Evolutionary conservation across 2,113 vertebrate genomes (phyloP).

Genomic region (Sceloporus tristichus): DNA sequence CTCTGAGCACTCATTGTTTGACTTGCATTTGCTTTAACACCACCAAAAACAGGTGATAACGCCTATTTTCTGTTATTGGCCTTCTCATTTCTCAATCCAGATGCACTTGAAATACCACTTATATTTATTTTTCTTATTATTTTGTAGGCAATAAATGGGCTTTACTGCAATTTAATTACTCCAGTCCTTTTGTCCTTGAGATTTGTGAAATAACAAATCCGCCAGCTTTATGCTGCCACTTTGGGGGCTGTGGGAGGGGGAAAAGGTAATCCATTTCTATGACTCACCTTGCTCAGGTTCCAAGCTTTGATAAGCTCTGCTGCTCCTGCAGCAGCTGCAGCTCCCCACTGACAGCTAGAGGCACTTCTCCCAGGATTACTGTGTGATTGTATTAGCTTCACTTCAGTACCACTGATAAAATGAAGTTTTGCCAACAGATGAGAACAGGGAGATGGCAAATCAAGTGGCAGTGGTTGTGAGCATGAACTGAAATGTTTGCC

Average conservation of each 20-base stretch:
- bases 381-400: not conserved
- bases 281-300: slow-evolving; percentile 15
- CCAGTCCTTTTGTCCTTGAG: slow-evolving; percentile 46
- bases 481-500: not conserved
- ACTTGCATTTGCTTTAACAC: not conserved
- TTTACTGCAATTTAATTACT: slow-evolving; percentile 36
- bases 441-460: not conserved
- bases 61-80: not conserved
- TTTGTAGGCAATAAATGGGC: slow-evolving; percentile 42
- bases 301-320: rapidly evolving
- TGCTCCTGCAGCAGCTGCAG: slow-evolving; percentile 42
- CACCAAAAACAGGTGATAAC: slow-evolving; percentile 30
- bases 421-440: not conserved
- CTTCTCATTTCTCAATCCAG: slow-evolving; percentile 40
- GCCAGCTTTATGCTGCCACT: not conserved
- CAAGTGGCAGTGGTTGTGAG: slow-evolving; percentile 16
- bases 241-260: not conserved
- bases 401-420: not conserved
- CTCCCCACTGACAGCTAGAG: not conserved
- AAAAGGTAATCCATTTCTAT: slow-evolving; percentile 1
- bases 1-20: slow-evolving; percentile 34
- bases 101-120: slow-evolving; percentile 43
- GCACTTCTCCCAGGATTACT: slow-evolving; percentile 27
- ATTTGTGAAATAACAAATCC: slow-evolving; percentile 39
- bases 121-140: slow-evolving; percentile 27